Conservation (phyloP, 2,797 vertebrate genomes). For the Labroides dimidiatus region DNA sequence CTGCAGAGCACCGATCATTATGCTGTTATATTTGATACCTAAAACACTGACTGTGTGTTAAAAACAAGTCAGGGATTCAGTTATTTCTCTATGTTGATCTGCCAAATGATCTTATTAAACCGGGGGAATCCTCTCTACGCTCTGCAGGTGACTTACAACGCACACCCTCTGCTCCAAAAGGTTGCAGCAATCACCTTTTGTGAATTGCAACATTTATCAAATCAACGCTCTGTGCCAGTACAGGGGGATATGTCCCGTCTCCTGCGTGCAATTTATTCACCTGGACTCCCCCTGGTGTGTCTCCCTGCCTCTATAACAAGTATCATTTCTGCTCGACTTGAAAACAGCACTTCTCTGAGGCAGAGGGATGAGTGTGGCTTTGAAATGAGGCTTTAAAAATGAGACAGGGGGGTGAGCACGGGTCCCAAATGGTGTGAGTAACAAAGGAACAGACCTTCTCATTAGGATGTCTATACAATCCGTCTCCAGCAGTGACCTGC, state of each 20-base stretch:
- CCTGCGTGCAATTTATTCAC: slow-evolving; percentile 27
- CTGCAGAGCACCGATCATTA: not conserved
- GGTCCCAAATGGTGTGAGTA: slow-evolving; percentile 42
- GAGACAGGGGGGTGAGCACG: slow-evolving; percentile 4
- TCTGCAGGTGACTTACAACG: slow-evolving; percentile 7
- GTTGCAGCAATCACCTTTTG: not conserved
- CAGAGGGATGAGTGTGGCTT: slow-evolving; percentile 31
- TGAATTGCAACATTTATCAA: slow-evolving; percentile 28
- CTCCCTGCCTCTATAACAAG: slow-evolving; percentile 24
- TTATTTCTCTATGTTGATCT: not conserved
- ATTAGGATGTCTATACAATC: slow-evolving; percentile 44
- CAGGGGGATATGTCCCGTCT: slow-evolving; percentile 20
- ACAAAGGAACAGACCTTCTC: slow-evolving; percentile 56
- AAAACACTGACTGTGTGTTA: not conserved
- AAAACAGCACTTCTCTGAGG: slow-evolving; percentile 17
- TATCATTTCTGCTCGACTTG: slow-evolving; percentile 20
- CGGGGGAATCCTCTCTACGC: not conserved
- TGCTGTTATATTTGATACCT: not conserved
- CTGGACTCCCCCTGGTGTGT: slow-evolving; percentile 5
- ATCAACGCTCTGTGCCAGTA: slow-evolving; percentile 21
- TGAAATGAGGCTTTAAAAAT: slow-evolving; percentile 54
- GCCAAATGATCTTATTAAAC: slow-evolving; percentile 15
- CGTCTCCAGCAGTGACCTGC: slow-evolving; percentile 46
- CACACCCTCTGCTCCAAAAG: slow-evolving; percentile 13
- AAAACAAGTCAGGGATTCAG: no score